These are phyloP conservation scores for Dipodomys spectabilis DNA, from an alignment of 2,113 vertebrate species.

Conservation along the genomic window DNA sequence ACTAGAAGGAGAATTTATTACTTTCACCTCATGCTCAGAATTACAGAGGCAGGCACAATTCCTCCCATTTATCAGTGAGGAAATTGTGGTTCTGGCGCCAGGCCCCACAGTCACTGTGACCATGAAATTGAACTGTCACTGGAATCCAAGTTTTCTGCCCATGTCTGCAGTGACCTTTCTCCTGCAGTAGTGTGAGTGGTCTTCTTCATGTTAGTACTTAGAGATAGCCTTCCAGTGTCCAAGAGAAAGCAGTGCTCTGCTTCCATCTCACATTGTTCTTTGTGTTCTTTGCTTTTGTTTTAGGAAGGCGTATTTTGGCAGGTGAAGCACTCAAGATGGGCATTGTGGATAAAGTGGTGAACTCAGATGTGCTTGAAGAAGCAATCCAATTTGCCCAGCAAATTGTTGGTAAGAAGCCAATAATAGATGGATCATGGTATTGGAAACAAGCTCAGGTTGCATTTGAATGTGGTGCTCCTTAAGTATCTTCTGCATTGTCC, in stretches of 20 bases:
- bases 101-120: neutral
- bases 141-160: neutral
- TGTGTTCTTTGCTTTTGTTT: conserved; percentile 70
- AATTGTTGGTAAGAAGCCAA: conserved; percentile 89
- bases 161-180: neutral
- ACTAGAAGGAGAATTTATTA: neutral
- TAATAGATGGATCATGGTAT: neutral
- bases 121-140: neutral
- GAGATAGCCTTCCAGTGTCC: neutral
- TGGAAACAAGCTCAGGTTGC: conserved; percentile 41
- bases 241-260: neutral
- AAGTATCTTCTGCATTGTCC: neutral
- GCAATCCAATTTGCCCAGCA: conserved; percentile 89
- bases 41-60: conserved; percentile 14
- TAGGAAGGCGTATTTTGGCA: conserved; percentile 91
- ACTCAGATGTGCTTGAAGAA: conserved; percentile 86
- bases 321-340: conserved; percentile 92
- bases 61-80: neutral
- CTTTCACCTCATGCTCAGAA: neutral
- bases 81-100: neutral
- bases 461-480: conserved; percentile 20
- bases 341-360: conserved; percentile 91
- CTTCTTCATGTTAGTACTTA: conserved; percentile 9
- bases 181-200: neutral
- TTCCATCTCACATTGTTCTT: neutral